Percentiles rank a stretch among this genome's conserved stretches.
These are phyloP conservation scores for Parazoanthus atlanticus DNA, from an alignment of 92 coral and sea anemone genomes.

Conservation along the genomic window DNA sequence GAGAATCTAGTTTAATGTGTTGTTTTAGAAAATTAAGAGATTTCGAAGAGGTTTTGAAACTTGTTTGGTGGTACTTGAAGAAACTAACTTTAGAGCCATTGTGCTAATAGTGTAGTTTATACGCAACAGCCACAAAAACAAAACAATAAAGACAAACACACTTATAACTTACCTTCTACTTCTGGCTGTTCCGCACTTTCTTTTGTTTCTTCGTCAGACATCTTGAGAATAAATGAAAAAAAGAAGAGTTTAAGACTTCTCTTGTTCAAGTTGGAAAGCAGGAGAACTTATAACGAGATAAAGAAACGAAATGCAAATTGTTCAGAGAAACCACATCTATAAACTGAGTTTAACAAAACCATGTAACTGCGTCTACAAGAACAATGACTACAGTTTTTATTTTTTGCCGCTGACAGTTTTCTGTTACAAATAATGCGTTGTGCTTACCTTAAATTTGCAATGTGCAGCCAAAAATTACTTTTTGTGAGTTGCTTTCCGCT, in stretches of 20 bases:
- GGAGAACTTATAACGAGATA: not conserved
- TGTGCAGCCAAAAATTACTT: not conserved
- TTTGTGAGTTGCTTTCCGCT: not conserved
- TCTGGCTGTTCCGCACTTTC: not conserved
- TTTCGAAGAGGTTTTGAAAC: not conserved
- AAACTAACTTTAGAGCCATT: not conserved
- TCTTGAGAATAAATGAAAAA: not conserved
- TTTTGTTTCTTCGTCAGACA: slow-evolving; percentile 34
- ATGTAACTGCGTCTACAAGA: no score
- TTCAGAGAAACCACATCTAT: not conserved
- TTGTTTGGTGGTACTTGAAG: not conserved
- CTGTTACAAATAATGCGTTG: not conserved
- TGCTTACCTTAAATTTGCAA: not conserved
- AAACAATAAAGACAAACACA: not conserved
- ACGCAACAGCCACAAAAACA: not conserved
- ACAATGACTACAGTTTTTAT: not conserved
- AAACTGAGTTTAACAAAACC: no score
- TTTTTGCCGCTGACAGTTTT: not conserved
- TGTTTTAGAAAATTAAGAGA: not conserved
- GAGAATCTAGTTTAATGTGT: not conserved
- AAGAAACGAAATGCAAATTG: not conserved
- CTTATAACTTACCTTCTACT: slow-evolving; percentile 14
- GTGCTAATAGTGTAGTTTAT: slow-evolving; percentile 10
- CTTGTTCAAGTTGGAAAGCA: not conserved
- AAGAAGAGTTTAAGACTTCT: not conserved